Evolutionary conservation across 2,113 vertebrate species (phyloP), one percentile per base, ranked within the genome.

Genomic region (Lagopus leucura): DNA sequence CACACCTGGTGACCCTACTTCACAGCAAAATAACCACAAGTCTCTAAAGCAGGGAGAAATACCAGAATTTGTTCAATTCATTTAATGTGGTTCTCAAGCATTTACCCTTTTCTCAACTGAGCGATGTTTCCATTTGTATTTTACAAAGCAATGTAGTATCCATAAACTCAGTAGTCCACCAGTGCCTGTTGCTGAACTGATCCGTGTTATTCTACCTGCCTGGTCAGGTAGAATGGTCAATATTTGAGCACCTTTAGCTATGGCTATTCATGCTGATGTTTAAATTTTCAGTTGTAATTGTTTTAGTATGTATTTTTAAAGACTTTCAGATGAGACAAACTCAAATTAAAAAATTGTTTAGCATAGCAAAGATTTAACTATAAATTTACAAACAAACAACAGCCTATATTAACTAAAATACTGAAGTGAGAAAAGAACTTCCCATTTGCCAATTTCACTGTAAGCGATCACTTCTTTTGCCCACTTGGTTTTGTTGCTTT

Each of bases 401-500:
- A 93, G 21, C 18, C 57, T 84, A 20, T 7, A 66, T 76, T 76
- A 86, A 77, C 65, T 90, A 94, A 93, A 83, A 71, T n/a, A 63
- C 8, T 70, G 61, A 75, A 84, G 55, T 30, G 19, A 91, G 60
- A 8, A 13, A 74, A 54, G 12, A 27, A n/a, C 40, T 96, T 94
- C 25, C 25, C 8, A 66, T 74, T 91, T 95, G 6, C 28, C 36
- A 43, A 6, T 43, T 30, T 92, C 24, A 52, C 25, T 60, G 72
- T 93, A 82, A 61, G 24, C 79, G 45, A 80, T 94, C 27, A 84
- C 94, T 93, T 97, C n/a, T 87, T 75, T 95, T 96, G 71, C 71
- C 92, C 45, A 94, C 86, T 76, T 96, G 82, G 9, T 71, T 95
- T 96, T 86, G 66, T 75, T 93, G 34, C 78, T 93, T 69, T 88